These are phyloP conservation scores for Scotopteryx bipunctaria DNA, from an alignment of 2,888 invertebrate genomes.

Conservation along the genomic window DNA sequence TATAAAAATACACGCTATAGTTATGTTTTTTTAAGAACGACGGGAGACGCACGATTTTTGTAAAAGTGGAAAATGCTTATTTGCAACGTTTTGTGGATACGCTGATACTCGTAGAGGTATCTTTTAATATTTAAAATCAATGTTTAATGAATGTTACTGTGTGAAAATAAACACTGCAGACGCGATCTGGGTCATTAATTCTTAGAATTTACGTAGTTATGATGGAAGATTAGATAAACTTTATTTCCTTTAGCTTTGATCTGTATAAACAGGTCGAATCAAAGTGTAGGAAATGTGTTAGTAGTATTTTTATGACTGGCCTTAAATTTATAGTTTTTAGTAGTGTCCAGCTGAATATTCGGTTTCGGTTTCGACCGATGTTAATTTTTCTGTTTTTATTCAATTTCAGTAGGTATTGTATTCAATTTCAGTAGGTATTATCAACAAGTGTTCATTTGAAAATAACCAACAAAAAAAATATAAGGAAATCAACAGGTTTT, in stretches of 20 bases:
- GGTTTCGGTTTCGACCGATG: slow-evolving; percentile 1
- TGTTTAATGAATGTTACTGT: slow-evolving; percentile 42
- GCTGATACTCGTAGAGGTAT: not conserved
- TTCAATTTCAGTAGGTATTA: too few relatives aligned
- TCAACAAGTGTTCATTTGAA: too few relatives aligned
- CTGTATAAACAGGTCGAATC: slow-evolving; percentile 78
- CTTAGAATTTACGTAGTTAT: slow-evolving; percentile 56
- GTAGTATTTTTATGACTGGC: slow-evolving; percentile 77
- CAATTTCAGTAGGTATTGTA: too few relatives aligned
- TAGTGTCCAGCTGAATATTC: slow-evolving; percentile 31
- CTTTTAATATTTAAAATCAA: slow-evolving; percentile 24
- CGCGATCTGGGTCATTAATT: slow-evolving; percentile 52
- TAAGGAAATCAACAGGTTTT: too few relatives aligned
- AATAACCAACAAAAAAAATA: too few relatives aligned
- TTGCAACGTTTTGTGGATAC: too few relatives aligned
- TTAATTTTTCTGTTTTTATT: not conserved
- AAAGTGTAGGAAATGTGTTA: slow-evolving; percentile 80
- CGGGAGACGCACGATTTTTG: too few relatives aligned
- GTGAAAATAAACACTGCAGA: slow-evolving; percentile 43
- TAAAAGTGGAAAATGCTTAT: too few relatives aligned
- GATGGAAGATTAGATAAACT: slow-evolving; percentile 72
- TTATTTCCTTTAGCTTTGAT: slow-evolving; percentile 75
- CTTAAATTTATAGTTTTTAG: slow-evolving; percentile 76
- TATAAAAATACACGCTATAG: too few relatives aligned
- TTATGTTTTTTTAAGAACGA: too few relatives aligned